Conservation (phyloP, 2,113 vertebrate genomes). For the Otis tarda region DNA sequence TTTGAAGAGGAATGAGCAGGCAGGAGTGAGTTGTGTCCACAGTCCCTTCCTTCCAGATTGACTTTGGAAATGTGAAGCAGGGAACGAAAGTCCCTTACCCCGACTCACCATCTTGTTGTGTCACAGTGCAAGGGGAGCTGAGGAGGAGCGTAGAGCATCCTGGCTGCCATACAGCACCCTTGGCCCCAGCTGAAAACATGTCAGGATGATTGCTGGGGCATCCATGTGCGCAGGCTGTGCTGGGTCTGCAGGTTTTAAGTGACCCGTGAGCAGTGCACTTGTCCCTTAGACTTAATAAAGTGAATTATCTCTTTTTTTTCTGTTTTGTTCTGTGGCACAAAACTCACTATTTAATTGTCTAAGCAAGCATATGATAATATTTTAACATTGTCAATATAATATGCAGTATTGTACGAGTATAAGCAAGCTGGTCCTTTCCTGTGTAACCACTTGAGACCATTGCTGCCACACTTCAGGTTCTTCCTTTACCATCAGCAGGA, state of each 20-base stretch:
- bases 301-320: accelerated
- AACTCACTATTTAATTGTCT: accelerated
- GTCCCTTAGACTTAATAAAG: background rate
- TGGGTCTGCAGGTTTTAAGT: background rate
- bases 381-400: background rate
- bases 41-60: background rate
- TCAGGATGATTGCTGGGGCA: background rate
- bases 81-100: background rate
- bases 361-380: background rate
- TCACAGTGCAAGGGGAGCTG: background rate
- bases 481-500: background rate
- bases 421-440: background rate
- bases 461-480: background rate
- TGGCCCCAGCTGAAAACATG: background rate
- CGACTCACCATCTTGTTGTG: background rate
- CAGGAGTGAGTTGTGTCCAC: background rate
- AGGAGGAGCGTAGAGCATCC: background rate
- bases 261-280: background rate
- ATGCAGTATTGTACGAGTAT: background rate
- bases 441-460: background rate
- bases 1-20: background rate
- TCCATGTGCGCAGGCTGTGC: background rate
- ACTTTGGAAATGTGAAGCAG: background rate
- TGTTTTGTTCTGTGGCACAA: background rate
- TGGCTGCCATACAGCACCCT: too few relatives aligned